These are phyloP conservation scores for Aleiodes leptofemur DNA, from an alignment of 2,888 invertebrate species.

Conservation along the genomic window DNA sequence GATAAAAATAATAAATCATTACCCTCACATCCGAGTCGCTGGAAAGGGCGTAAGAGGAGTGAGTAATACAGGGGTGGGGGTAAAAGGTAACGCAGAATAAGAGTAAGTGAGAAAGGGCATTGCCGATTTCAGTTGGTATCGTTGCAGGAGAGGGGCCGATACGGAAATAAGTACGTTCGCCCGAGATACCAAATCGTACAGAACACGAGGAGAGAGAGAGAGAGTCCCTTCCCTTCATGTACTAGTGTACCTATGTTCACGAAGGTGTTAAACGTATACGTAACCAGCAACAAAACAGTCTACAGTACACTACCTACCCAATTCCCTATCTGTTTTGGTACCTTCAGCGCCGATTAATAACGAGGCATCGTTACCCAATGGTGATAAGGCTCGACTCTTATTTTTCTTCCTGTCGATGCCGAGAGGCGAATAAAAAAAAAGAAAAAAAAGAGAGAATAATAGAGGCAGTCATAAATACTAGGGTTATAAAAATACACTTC, in stretches of 20 bases:
- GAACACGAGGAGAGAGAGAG: conserved; percentile 30
- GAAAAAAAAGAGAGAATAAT: background rate
- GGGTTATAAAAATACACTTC: conserved; percentile 13
- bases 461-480: conserved; percentile 35
- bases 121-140: conserved; percentile 67
- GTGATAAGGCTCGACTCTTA: conserved; percentile 65
- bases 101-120: conserved; percentile 55
- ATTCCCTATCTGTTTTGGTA: conserved; percentile 22
- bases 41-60: conserved; percentile 12
- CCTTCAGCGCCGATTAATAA: conserved; percentile 70
- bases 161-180: conserved; percentile 69
- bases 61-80: conserved; percentile 37
- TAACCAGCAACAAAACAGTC: background rate
- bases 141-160: conserved; percentile 59
- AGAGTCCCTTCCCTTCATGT: conserved; percentile 31
- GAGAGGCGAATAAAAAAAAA: background rate
- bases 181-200: conserved; percentile 54
- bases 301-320: conserved; percentile 1
- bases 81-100: conserved; percentile 30
- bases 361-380: conserved; percentile 69
- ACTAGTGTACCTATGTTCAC: conserved; percentile 28
- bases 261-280: conserved; percentile 25
- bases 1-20: conserved; percentile 74
- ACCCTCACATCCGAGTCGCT: conserved; percentile 42
- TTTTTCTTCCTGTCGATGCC: conserved; percentile 49